Base-by-base conservation (phyloP, 1,140 invertebrate genomes). In the Andricus grossulariae region DNA sequence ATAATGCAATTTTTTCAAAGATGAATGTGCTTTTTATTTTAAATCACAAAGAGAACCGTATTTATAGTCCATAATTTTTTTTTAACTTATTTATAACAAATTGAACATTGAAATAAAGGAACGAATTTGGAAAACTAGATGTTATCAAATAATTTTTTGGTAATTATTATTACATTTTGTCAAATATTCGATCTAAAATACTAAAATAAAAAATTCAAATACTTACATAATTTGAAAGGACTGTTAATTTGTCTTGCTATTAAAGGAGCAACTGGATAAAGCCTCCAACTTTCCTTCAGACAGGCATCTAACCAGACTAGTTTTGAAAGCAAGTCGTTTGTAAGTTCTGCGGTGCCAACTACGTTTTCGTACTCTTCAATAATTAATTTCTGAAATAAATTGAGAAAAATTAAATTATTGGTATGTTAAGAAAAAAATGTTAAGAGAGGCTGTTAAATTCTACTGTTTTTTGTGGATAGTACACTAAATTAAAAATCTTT, bases 261-360 rank as follows among this genome's bases (percentile, higher is more conserved):
- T n/a, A 93, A 84, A 5, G 93, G 93, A 3, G 92, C 92, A 0
- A 92, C 92, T 8, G 93, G 93, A 82, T 90, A 94, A 0, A 93
- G 16, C 19, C 92, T 84, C 80, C 90, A 87, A 2, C 88, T 79
- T 78, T 92, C 91, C 75, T 92, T 94, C 45, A 93, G 84, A 18
- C 91, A 92, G 13, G 90, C 91, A 51, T 93, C 93, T n/a, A 93
- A 78, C 86, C 92, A 93, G 11, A 88, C 87, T 73, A 93, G 75
- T 80, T 91, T 89, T 7, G 85, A 77, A 2, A 94, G 71, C 15
- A 90, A 89, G 1, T 93, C 92, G 57, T 90, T 85, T 8, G 90
- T 91, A 0, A 92, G 81, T 81, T 81, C 76, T 45, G 78, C 83
- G 0, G 16, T 39, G n/a, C 90, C 92, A 7, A 93, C 82, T 15